phyloP scores from a whole-genome alignment of 2,888 invertebrate genomes.

The Orthosia cruda region DNA sequence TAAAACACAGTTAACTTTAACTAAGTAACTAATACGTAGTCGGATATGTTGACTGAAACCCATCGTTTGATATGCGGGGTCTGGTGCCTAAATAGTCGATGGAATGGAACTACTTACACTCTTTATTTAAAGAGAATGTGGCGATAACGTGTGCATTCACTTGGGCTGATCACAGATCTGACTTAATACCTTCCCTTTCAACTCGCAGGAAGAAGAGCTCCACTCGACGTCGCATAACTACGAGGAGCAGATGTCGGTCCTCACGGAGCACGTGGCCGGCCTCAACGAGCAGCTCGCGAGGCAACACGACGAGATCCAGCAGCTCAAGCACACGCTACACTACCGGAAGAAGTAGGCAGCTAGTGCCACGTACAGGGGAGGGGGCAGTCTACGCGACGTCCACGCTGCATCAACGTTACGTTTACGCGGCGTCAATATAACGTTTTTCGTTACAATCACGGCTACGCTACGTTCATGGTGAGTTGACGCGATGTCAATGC shows the following conservation, averaged over 20 bases:
- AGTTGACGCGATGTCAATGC: neutral
- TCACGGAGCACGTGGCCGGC: slow-evolving; percentile 93
- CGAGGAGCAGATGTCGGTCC: slow-evolving; percentile 92
- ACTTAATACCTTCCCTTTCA: no score
- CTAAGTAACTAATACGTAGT: no score
- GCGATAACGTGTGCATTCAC: no score
- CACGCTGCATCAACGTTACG: neutral
- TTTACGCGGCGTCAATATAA: no score
- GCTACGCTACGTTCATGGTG: neutral
- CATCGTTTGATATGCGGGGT: no score
- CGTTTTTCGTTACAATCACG: neutral
- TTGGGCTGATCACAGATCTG: no score
- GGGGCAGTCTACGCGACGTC: neutral
- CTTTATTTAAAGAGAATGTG: no score
- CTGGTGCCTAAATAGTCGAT: no score
- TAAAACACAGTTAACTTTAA: no score
- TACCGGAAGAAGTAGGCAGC: slow-evolving; percentile 86
- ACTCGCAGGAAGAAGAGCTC: slow-evolving; percentile 92
- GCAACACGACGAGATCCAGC: slow-evolving; percentile 96
- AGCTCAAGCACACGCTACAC: slow-evolving; percentile 92
- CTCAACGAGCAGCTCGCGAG: slow-evolving; percentile 96
- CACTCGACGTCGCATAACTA: slow-evolving; percentile 93
- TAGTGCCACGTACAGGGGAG: neutral
- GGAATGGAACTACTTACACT: no score
- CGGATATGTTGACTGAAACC: no score